Evolutionary conservation across 2,113 vertebrate species (phyloP).

Genomic region (Pollachius pollachius): DNA sequence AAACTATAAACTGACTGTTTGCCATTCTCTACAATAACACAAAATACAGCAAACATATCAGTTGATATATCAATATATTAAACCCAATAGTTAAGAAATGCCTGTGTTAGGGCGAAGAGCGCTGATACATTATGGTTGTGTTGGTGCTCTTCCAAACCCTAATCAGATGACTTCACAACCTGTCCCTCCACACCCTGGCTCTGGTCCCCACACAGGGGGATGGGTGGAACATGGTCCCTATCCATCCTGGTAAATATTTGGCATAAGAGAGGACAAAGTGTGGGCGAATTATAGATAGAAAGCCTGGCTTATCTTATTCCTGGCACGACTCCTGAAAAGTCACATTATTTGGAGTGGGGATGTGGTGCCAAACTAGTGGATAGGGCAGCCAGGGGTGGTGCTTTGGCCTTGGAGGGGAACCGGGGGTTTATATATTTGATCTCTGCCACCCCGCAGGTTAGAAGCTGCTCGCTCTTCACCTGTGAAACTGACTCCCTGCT

Average conservation of each 20-base stretch:
- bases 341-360: neutral
- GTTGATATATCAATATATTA: no score
- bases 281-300: neutral
- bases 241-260: neutral
- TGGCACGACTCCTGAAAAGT: neutral
- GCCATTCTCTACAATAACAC: no score
- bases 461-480: neutral
- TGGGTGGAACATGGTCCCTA: neutral
- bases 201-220: neutral
- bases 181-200: neutral
- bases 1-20: no score
- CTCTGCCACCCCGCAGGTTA: neutral
- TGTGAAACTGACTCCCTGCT: no score
- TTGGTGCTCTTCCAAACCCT: no score
- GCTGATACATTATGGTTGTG: no score
- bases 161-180: neutral
- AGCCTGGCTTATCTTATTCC: neutral
- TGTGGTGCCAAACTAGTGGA: neutral
- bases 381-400: neutral
- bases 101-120: no score
- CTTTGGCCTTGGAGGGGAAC: neutral
- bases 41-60: no score
- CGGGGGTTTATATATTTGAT: neutral
- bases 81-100: no score
- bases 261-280: neutral